phyloP scores from a whole-genome alignment of 92 coral and sea anemone genomes.

The Bergia sp. region DNA sequence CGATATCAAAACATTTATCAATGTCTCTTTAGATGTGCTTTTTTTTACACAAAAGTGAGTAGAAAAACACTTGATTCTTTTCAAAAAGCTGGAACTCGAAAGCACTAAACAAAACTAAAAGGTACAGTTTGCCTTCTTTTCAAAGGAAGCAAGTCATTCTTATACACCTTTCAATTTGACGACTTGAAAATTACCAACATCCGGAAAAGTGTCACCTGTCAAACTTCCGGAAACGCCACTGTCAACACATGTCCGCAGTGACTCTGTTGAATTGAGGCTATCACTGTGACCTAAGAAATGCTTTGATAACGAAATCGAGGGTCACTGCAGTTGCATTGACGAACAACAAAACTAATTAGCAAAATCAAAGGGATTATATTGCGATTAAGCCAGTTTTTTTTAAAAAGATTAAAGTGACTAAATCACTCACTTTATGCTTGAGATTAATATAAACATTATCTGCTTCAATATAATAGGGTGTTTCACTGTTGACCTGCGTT shows the following conservation, averaged over 20 bases:
- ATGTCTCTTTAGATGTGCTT: too few species aligned
- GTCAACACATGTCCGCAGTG: conserved; percentile 13
- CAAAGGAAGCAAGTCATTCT: background rate
- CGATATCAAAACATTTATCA: background rate
- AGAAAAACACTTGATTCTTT: background rate
- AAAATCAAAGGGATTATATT: background rate
- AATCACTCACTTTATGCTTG: background rate
- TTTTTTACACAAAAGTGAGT: background rate
- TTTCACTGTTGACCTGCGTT: too few species aligned
- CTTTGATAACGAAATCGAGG: background rate
- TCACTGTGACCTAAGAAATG: background rate
- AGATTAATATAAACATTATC: too few species aligned
- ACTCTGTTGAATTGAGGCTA: background rate
- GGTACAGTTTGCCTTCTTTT: background rate
- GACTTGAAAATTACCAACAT: conserved; percentile 14
- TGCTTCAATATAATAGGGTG: too few species aligned
- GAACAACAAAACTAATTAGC: background rate
- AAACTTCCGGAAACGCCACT: conserved; percentile 28
- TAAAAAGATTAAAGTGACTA: background rate
- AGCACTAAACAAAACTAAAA: background rate
- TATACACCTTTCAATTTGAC: background rate
- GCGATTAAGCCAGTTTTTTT: too few species aligned
- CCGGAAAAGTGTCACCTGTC: background rate
- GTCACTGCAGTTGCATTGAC: background rate
- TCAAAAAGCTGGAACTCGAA: background rate